phyloP scores from a whole-genome alignment of 2,797 vertebrate species.

The Lepilemur septentrionalis region DNA sequence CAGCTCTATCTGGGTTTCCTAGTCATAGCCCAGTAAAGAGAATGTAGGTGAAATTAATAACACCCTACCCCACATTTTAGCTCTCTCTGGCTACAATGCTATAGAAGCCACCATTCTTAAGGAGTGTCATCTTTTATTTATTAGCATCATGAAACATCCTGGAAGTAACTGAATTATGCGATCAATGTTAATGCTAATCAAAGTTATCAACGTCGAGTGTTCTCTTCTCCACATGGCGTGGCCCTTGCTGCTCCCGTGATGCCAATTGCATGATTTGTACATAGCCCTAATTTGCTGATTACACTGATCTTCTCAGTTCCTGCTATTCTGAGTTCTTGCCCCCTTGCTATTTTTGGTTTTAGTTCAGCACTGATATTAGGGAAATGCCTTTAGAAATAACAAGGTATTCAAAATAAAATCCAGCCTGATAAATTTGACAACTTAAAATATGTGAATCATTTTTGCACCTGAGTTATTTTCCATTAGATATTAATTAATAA shows the following conservation, averaged over 20 bases:
- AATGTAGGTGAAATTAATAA: constrained; percentile 14
- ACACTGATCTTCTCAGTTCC: constrained; percentile 69
- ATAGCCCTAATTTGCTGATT: constrained; percentile 79
- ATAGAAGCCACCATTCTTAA: constrained; percentile 52
- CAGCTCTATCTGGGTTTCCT: background rate
- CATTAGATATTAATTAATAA: constrained; percentile 73
- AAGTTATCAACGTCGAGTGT: constrained; percentile 81
- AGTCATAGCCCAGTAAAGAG: background rate
- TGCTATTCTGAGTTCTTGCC: constrained; percentile 74
- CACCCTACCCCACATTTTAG: background rate
- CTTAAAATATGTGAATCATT: constrained; percentile 58
- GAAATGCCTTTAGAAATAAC: constrained; percentile 72
- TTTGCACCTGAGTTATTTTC: constrained; percentile 49
- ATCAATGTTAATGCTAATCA: constrained; percentile 78
- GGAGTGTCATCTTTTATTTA: constrained; percentile 76
- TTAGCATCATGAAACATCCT: constrained; percentile 74
- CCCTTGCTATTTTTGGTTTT: constrained; percentile 74
- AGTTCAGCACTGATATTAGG: constrained; percentile 71
- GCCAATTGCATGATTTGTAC: constrained; percentile 79
- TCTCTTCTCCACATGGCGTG: constrained; percentile 73
- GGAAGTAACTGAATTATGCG: constrained; percentile 76
- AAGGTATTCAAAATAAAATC: constrained; percentile 52
- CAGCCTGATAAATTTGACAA: constrained; percentile 48
- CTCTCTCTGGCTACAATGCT: background rate
- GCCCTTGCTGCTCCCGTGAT: constrained; percentile 78